These are phyloP conservation scores for Campopleginae sp. DNA, from an alignment of 2,888 invertebrate species.

Conservation along the genomic window DNA sequence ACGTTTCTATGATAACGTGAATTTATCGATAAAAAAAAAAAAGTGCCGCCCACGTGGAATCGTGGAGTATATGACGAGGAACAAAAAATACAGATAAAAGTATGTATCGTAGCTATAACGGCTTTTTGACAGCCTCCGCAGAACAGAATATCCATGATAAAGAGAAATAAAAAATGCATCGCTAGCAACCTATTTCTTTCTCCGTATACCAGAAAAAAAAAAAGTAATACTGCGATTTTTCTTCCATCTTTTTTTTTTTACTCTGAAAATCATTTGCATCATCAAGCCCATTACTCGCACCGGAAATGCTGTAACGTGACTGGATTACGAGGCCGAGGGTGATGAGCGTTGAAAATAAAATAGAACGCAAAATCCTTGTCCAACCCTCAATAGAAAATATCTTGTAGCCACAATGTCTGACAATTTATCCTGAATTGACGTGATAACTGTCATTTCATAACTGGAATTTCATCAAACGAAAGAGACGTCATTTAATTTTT, in stretches of 20 bases:
- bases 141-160: slow-evolving; percentile 4
- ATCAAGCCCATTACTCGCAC: not conserved
- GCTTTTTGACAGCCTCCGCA: slow-evolving; percentile 19
- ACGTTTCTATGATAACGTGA: slow-evolving; percentile 30
- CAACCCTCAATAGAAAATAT: not conserved
- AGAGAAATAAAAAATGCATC: slow-evolving; percentile 27
- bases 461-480: not conserved
- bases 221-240: not conserved
- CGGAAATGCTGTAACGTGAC: not conserved
- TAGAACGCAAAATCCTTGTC: too few species aligned
- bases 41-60: slow-evolving; percentile 7
- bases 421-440: not conserved
- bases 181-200: not conserved
- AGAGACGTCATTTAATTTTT: not conserved
- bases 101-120: not conserved
- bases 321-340: not conserved
- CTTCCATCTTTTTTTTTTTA: not conserved
- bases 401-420: not conserved
- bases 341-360: not conserved
- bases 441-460: not conserved
- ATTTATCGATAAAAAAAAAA: slow-evolving; percentile 47
- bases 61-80: slow-evolving; percentile 11
- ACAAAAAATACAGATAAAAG: slow-evolving; percentile 12
- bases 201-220: not conserved
- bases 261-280: not conserved